Percentiles rank a stretch among this genome's conserved stretches.
Conservation (phyloP, 2,113 vertebrate species). For the Rhea americana region DNA sequence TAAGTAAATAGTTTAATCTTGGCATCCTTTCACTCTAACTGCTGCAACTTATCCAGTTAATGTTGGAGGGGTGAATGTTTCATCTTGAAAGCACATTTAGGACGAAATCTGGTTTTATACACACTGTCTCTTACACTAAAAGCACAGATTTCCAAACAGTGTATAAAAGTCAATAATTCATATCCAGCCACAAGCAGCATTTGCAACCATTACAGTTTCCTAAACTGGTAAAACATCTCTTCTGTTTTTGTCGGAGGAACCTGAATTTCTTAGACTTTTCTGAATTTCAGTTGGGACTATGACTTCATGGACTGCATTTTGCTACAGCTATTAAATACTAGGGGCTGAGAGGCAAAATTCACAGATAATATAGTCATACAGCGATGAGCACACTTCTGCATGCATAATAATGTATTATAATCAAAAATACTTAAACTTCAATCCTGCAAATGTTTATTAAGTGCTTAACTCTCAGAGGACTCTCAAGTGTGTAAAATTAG, state of each 20-base stretch:
- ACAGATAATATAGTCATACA: not conserved
- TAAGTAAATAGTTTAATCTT: constrained; percentile 71
- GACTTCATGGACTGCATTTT: not conserved
- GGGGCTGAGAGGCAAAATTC: not conserved
- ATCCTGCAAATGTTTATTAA: not conserved
- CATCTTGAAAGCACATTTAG: constrained; percentile 36
- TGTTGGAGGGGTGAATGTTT: constrained; percentile 30
- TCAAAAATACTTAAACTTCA: not conserved
- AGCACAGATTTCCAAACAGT: constrained; percentile 59
- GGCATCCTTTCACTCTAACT: constrained; percentile 60
- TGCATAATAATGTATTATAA: not conserved
- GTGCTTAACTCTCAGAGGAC: not conserved
- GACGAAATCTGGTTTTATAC: constrained; percentile 46
- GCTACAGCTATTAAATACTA: not conserved
- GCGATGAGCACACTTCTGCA: not conserved
- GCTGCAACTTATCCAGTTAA: constrained; percentile 63
- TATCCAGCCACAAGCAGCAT: not conserved
- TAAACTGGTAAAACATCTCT: not conserved
- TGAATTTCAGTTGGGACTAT: not conserved
- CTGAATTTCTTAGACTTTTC: not conserved
- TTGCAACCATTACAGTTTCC: not conserved
- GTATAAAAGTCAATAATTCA: constrained; percentile 38
- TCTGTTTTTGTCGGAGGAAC: not conserved
- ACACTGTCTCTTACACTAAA: constrained; percentile 44
- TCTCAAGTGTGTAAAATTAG: not conserved